Percentiles rank a stretch among this genome's conserved stretches.
These are phyloP conservation scores for Atlantisia rogersi DNA, from an alignment of 2,113 vertebrate species.

Conservation along the genomic window DNA sequence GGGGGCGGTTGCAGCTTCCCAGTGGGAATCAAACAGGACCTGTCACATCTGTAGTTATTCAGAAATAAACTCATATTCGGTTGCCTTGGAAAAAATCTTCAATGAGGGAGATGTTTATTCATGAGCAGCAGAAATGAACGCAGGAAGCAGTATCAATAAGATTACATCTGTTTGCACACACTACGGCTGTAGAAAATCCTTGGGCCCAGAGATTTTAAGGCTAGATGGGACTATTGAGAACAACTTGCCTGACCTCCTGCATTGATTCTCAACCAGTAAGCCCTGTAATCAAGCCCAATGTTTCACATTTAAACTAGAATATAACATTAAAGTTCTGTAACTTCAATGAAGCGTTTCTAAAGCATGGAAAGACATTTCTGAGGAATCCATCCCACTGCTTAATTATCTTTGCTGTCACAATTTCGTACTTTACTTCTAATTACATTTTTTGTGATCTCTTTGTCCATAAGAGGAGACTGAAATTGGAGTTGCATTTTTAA, in stretches of 20 bases:
- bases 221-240: background rate
- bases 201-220: background rate
- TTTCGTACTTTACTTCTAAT: background rate
- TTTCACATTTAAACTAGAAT: background rate
- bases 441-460: background rate
- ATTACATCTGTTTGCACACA: background rate
- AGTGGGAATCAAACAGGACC: background rate
- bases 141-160: background rate
- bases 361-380: background rate
- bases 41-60: background rate
- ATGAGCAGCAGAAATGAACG: background rate
- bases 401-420: background rate
- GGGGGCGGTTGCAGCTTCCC: accelerated
- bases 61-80: background rate
- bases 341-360: background rate
- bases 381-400: background rate
- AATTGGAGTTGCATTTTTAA: background rate
- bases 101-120: background rate
- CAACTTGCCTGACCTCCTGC: background rate
- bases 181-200: background rate
- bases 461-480: background rate
- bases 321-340: background rate
- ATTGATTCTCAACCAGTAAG: background rate
- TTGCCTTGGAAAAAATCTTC: background rate
- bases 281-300: background rate